phyloP scores from a whole-genome alignment of 1,140 invertebrate genomes.

The Eurytemora carolleeae region DNA sequence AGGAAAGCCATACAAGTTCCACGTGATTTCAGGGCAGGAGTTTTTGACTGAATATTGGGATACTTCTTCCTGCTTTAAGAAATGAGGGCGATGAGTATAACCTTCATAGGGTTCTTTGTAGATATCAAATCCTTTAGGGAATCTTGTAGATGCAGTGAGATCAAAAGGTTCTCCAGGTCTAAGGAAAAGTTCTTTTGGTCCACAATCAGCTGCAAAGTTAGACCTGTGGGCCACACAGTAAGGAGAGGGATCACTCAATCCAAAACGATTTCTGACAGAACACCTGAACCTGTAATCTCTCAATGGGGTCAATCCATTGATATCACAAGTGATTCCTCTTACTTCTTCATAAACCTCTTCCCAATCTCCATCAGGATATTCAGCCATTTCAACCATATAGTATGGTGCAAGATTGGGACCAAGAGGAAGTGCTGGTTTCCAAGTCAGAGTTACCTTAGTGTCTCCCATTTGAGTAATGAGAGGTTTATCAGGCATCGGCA shows the following conservation, averaged over 20 bases:
- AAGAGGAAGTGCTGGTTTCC: slow-evolving; percentile 68
- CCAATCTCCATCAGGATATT: slow-evolving; percentile 68
- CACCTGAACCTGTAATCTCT: slow-evolving; percentile 77
- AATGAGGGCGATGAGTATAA: slow-evolving; percentile 22
- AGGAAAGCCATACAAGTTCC: slow-evolving; percentile 25
- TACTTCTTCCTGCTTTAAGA: slow-evolving; percentile 22
- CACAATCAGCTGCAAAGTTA: slow-evolving; percentile 5
- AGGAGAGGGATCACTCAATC: slow-evolving; percentile 85
- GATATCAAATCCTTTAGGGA: slow-evolving; percentile 13
- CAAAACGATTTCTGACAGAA: slow-evolving; percentile 84
- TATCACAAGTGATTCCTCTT: slow-evolving; percentile 59
- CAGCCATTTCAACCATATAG: slow-evolving; percentile 81
- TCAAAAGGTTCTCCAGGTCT: slow-evolving; percentile 9
- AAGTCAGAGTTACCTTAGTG: slow-evolving; percentile 57
- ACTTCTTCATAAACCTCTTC: slow-evolving; percentile 30
- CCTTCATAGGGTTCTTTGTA: slow-evolving; percentile 15
- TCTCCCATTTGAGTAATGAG: slow-evolving; percentile 73
- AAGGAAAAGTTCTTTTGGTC: background rate
- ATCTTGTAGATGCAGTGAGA: slow-evolving; percentile 5
- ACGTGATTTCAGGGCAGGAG: slow-evolving; percentile 22
- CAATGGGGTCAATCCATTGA: slow-evolving; percentile 58
- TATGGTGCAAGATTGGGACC: slow-evolving; percentile 61
- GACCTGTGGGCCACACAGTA: slow-evolving; percentile 51
- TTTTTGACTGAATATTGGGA: slow-evolving; percentile 25
- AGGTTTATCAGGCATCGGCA: slow-evolving; percentile 63